These are phyloP conservation scores for Engraulis encrasicolus DNA, from an alignment of 2,113 vertebrate species.

Conservation along the genomic window DNA sequence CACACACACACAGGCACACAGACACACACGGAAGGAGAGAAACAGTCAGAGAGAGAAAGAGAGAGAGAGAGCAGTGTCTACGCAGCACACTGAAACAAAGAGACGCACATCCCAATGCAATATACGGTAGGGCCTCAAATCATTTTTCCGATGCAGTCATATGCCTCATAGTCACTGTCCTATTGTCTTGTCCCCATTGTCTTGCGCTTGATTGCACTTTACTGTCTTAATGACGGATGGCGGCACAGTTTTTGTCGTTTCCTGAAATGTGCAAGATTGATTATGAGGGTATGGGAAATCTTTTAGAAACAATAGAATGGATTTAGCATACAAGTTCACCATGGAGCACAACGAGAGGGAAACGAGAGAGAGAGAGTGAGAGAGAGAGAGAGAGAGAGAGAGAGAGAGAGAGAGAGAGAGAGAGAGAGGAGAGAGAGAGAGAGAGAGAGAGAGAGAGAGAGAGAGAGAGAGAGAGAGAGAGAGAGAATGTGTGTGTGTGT, in stretches of 20 bases:
- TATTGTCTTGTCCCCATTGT: background rate
- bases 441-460: background rate
- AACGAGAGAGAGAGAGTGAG: background rate
- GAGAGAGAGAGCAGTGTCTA: too few species aligned
- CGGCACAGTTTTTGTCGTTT: background rate
- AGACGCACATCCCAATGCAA: background rate
- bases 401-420: background rate
- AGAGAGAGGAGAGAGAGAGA: slow-evolving; percentile 1
- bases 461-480: too few species aligned
- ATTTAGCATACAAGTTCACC: background rate
- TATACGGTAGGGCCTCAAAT: background rate
- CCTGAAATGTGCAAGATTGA: background rate
- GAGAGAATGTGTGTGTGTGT: too few species aligned
- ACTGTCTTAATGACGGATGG: background rate
- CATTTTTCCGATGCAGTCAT: background rate
- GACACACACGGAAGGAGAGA: too few species aligned
- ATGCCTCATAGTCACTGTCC: background rate
- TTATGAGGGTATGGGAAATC: background rate
- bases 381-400: background rate
- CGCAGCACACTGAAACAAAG: background rate
- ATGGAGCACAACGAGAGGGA: background rate
- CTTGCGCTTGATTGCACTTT: background rate
- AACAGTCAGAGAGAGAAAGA: too few species aligned
- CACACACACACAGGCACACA: too few species aligned
- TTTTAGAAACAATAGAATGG: background rate